Percentiles rank a stretch among this genome's conserved stretches.
Evolutionary conservation across 2,797 vertebrate genomes (phyloP).

Genomic region (Anableps anableps): DNA sequence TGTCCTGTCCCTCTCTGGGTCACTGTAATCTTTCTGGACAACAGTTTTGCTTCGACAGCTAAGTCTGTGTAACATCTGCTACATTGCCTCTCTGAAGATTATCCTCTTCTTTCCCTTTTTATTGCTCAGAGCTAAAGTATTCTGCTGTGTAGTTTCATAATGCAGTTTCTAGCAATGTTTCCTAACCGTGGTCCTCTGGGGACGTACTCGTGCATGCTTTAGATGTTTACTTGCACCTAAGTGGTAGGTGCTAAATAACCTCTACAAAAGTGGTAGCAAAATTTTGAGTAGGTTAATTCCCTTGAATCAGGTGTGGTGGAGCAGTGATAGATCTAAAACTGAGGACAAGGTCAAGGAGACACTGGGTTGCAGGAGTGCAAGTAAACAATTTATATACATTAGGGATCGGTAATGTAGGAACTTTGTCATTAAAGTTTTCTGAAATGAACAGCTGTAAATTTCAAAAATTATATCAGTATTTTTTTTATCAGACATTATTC

Average conservation of each 20-base stretch:
- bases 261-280: background rate
- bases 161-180: background rate
- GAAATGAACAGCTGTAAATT: background rate
- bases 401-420: too few species aligned
- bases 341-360: background rate
- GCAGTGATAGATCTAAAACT: background rate
- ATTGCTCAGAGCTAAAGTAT: background rate
- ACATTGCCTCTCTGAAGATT: conserved; percentile 11
- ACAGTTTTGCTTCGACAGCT: conserved; percentile 3
- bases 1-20: background rate
- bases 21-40: background rate
- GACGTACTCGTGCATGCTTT: background rate
- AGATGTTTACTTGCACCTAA: background rate
- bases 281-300: background rate
- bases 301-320: background rate
- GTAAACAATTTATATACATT: background rate
- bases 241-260: background rate
- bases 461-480: background rate
- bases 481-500: background rate
- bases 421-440: background rate
- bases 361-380: background rate
- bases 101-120: background rate
- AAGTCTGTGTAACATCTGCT: conserved; percentile 18
- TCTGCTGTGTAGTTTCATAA: background rate
- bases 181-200: background rate